These are phyloP conservation scores for Drosophila malerkotliana DNA, from an alignment of 1,140 invertebrate species.

Conservation along the genomic window DNA sequence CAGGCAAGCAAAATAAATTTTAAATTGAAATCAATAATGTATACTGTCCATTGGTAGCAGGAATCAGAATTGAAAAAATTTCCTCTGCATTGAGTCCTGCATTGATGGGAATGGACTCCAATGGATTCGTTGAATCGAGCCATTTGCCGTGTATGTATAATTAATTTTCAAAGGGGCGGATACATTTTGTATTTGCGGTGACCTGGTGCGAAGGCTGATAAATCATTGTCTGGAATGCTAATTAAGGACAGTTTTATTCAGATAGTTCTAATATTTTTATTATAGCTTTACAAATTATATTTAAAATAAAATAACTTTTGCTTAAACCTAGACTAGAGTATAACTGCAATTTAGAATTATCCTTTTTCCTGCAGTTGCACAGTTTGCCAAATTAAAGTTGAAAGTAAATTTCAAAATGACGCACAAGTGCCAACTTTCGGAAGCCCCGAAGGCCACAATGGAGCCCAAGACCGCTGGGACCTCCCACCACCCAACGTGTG, in stretches of 20 bases:
- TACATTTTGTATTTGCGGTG: constrained; percentile 8
- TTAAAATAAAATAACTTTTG: too few relatives aligned
- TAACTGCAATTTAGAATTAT: background rate
- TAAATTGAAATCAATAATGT: constrained; percentile 75
- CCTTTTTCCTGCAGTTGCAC: background rate
- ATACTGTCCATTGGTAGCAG: constrained; percentile 29
- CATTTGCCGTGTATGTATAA: constrained; percentile 23
- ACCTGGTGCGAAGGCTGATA: background rate
- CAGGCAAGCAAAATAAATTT: constrained; percentile 55
- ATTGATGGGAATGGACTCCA: constrained; percentile 13
- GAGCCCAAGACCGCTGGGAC: background rate
- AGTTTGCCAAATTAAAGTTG: background rate
- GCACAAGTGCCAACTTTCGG: constrained; percentile 16
- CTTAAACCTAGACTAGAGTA: too few relatives aligned
- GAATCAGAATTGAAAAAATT: constrained; percentile 14
- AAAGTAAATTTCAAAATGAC: constrained; percentile 15
- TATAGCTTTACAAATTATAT: too few relatives aligned
- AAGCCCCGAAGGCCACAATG: constrained; percentile 18
- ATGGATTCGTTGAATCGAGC: constrained; percentile 27
- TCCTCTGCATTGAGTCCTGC: constrained; percentile 8
- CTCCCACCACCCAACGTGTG: constrained; percentile 33
- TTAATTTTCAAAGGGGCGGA: constrained; percentile 11
- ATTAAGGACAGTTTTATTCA: background rate
- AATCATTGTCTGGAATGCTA: constrained; percentile 10
- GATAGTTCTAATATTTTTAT: too few relatives aligned